These are phyloP conservation scores for Leontopithecus rosalia DNA, from an alignment of 2,797 vertebrate genomes.

Conservation along the genomic window DNA sequence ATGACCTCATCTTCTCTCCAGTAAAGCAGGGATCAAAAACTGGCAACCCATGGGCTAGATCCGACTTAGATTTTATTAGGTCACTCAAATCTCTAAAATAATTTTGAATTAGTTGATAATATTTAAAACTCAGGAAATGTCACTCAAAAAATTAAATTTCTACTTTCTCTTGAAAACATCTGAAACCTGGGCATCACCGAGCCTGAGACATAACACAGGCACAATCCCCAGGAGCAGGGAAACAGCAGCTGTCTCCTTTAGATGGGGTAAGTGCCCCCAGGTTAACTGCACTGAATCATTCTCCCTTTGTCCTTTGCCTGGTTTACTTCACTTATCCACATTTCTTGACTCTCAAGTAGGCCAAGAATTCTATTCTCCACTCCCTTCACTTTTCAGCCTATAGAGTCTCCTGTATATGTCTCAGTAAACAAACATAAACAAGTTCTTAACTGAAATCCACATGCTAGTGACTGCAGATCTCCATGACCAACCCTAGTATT, in stretches of 20 bases:
- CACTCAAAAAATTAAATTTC: neutral
- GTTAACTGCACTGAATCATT: too few species aligned
- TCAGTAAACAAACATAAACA: neutral
- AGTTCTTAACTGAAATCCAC: neutral
- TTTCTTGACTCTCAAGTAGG: neutral
- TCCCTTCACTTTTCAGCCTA: neutral
- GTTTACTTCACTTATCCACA: neutral
- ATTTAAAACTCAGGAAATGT: neutral
- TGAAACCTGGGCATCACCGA: neutral
- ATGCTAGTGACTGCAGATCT: neutral
- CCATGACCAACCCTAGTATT: neutral
- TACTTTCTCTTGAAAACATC: constrained; percentile 2
- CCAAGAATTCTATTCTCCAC: neutral
- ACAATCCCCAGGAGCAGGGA: neutral
- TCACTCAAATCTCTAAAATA: neutral
- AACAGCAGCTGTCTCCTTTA: neutral
- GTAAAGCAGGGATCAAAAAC: neutral
- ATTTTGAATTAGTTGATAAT: neutral
- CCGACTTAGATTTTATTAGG: neutral
- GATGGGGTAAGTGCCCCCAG: neutral
- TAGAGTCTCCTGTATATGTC: neutral
- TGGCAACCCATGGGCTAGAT: neutral
- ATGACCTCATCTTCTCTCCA: neutral
- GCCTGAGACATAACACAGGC: neutral
- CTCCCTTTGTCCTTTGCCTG: neutral